These are phyloP conservation scores for Hoplodrina ambigua DNA, from an alignment of 2,888 invertebrate genomes.

Conservation along the genomic window DNA sequence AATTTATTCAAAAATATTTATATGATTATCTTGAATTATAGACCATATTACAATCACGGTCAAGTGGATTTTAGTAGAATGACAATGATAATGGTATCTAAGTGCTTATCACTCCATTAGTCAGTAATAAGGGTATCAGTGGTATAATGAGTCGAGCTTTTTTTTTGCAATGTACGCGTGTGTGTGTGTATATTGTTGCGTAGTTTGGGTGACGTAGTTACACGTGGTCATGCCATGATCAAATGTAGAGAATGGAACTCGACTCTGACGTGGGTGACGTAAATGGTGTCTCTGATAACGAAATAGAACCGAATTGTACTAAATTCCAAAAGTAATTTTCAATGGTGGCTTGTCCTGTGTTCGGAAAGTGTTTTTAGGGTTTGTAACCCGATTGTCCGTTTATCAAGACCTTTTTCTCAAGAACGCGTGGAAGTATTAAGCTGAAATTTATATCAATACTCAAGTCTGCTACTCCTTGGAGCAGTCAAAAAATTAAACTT, in stretches of 20 bases:
- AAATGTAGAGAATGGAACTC: not conserved
- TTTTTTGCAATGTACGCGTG: not conserved
- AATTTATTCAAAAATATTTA: slow-evolving; percentile 1
- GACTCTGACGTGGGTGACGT: not conserved
- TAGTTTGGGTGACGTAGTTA: slow-evolving; percentile 3
- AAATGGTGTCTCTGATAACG: not conserved
- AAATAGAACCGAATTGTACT: not conserved
- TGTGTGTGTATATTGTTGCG: not conserved
- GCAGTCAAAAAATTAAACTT: too few species aligned
- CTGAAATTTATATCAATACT: too few species aligned
- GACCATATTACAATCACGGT: slow-evolving; percentile 43
- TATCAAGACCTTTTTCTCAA: too few species aligned
- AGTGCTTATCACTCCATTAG: slow-evolving; percentile 64
- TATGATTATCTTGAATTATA: slow-evolving; percentile 24
- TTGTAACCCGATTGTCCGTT: too few species aligned
- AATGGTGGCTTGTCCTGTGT: not conserved
- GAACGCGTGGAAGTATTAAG: too few species aligned
- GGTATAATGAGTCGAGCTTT: slow-evolving; percentile 18
- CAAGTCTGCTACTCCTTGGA: too few species aligned
- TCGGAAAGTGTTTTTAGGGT: not conserved
- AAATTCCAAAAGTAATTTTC: not conserved
- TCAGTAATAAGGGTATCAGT: slow-evolving; percentile 14
- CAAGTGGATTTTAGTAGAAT: slow-evolving; percentile 48
- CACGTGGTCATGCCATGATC: not conserved
- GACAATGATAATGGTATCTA: slow-evolving; percentile 62